Evolutionary conservation across 2,113 vertebrate genomes (phyloP).

Genomic region (Oreochromis spilurus): DNA sequence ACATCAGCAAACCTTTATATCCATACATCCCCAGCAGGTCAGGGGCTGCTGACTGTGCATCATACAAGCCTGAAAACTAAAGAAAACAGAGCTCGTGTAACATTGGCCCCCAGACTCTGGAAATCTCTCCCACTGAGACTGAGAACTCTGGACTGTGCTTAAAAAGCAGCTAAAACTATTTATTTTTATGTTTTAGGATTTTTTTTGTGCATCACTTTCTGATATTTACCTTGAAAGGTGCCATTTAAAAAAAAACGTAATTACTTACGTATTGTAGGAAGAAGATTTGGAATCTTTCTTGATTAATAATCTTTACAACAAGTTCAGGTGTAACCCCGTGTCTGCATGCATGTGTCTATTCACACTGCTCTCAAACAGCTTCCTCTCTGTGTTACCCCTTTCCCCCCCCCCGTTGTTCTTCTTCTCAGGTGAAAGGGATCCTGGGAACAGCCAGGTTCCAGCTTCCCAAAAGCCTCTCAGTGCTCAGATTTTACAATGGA

Average conservation of each 20-base stretch:
- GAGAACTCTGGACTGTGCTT: neutral
- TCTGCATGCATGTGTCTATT: neutral
- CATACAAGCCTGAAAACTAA: neutral
- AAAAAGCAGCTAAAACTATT: neutral
- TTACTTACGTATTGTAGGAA: neutral
- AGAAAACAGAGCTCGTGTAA: neutral
- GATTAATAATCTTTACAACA: neutral
- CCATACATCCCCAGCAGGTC: neutral
- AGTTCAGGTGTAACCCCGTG: neutral
- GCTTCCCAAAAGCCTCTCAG: conserved; percentile 55
- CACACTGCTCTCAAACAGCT: neutral
- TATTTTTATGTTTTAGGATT: neutral
- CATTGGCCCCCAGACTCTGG: neutral
- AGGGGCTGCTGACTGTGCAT: neutral
- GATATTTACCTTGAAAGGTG: neutral
- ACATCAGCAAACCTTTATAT: neutral
- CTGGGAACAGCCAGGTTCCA: conserved; percentile 60
- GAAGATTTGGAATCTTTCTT: neutral
- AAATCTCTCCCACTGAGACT: neutral
- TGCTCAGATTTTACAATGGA: conserved; percentile 47
- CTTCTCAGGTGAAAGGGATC: conserved; percentile 61
- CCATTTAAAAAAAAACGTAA: fast-evolving
- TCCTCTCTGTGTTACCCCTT: conserved; percentile 8
- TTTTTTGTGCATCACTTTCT: neutral
- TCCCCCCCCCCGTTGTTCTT: conserved; percentile 22